Percentiles rank a stretch among this genome's conserved stretches.
These are phyloP conservation scores for Spinibarbus caldwelli DNA, from an alignment of 2,797 vertebrate genomes.

Conservation along the genomic window DNA sequence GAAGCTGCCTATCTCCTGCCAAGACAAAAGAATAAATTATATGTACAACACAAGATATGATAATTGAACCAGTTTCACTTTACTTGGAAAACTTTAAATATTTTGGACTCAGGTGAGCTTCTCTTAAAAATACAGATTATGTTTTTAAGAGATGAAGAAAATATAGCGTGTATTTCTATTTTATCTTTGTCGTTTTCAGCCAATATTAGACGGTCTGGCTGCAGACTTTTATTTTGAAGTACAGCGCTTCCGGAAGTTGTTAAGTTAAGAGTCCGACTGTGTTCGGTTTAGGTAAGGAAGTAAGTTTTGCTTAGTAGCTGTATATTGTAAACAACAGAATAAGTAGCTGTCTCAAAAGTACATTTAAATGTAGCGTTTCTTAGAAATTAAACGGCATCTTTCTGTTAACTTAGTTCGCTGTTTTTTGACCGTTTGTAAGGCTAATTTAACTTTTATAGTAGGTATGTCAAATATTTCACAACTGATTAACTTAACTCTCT, in stretches of 20 bases:
- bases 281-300: not conserved
- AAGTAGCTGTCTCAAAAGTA: not conserved
- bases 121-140: not conserved
- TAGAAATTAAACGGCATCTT: no score
- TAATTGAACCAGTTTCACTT: not conserved
- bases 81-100: not conserved
- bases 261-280: not conserved
- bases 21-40: not conserved
- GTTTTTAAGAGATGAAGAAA: not conserved
- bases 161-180: not conserved
- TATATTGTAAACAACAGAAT: not conserved
- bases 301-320: not conserved
- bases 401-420: not conserved
- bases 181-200: not conserved
- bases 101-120: not conserved
- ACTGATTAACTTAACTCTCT: not conserved
- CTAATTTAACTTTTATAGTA: not conserved
- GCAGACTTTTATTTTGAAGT: conserved; percentile 31
- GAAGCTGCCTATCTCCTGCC: not conserved
- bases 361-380: not conserved
- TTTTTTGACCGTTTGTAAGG: not conserved
- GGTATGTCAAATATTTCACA: not conserved
- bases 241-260: not conserved
- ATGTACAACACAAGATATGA: not conserved
- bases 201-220: not conserved